Base-by-base conservation (phyloP, 1,140 invertebrate species). In the Diorhabda elongata region DNA sequence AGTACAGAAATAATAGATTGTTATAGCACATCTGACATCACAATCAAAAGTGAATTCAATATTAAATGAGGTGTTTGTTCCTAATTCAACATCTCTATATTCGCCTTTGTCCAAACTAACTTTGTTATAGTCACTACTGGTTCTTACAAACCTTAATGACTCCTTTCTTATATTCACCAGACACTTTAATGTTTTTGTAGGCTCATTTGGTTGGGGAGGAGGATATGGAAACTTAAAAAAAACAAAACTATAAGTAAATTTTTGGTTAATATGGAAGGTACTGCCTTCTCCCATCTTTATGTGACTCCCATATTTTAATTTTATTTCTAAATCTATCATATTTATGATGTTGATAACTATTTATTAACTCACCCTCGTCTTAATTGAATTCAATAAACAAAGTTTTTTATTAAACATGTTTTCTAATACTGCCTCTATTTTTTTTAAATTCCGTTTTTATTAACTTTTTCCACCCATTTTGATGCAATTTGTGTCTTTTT, bases 41-140 rank as follows among this genome's bases (percentile, higher is more conserved):
- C 92, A 92, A 80, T 99, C 97, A 86, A 98, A 98, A 3, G 90
- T 94, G 79, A 99, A 99, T 84, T 98, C 97, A 76, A 99, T 92
- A 79, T 97, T 98, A 77, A 97, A 98, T 67, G 86, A 86, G 71
- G 85, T 85, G 52, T 85, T 82, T 75, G 89, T 90, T 44, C 85
- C 86, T 69, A 87, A 84, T 58, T 82, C 78, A 7, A 83, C 82
- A 71, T 85, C 85, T 67, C 83, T 82, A 65, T 83, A 81, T 61
- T 79, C 80, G 5, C 81, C 73, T 69, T 85, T 83, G 8, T 81
- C 82, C 44, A 84, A 76, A n/a, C 80, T 79, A 42, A 76, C 67
- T 58, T 81, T 80, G 8, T 77, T 74, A 60, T 74, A 73, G 56
- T 81, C 80, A 57, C 84, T 83, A 2, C 84, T 83, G 11, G 86